Evolutionary conservation across 2,797 vertebrate species (phyloP).

Genomic region (Sciurus carolinensis): DNA sequence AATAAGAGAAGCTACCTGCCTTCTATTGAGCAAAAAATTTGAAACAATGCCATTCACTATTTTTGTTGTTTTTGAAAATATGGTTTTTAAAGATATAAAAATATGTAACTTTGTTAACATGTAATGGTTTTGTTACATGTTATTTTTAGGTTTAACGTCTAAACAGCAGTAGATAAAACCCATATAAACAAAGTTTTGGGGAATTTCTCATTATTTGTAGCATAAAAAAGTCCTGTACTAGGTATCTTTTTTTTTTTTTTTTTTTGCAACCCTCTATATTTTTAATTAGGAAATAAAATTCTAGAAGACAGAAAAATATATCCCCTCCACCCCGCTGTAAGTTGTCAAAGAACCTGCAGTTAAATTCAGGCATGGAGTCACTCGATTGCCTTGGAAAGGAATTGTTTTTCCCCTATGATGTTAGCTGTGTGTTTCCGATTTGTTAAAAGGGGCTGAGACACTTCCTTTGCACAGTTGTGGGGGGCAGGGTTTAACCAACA

Average conservation of each 20-base stretch:
- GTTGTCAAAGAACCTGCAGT: too few species aligned
- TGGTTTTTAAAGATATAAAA: neutral
- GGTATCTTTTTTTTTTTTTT: too few species aligned
- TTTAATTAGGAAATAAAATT: too few species aligned
- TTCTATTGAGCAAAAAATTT: neutral
- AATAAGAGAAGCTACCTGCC: neutral
- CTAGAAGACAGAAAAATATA: too few species aligned
- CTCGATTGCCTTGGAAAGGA: too few species aligned
- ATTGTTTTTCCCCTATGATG: too few species aligned
- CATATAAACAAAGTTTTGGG: neutral
- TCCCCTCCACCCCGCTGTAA: too few species aligned
- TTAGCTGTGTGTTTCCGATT: too few species aligned
- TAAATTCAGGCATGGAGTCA: too few species aligned
- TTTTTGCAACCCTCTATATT: too few species aligned
- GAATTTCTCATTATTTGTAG: slow-evolving; percentile 30
- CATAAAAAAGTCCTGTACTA: neutral
- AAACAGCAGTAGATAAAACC: slow-evolving; percentile 52
- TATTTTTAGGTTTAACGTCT: neutral
- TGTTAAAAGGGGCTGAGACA: too few species aligned
- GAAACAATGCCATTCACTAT: neutral
- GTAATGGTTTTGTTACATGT: neutral
- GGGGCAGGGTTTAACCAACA: neutral
- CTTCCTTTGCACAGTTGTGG: neutral
- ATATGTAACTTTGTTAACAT: neutral
- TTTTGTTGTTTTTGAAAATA: slow-evolving; percentile 15